Evolutionary conservation across 2,797 vertebrate species (phyloP), one percentile per base, ranked within the genome.

Genomic region (Mico argentatus): DNA sequence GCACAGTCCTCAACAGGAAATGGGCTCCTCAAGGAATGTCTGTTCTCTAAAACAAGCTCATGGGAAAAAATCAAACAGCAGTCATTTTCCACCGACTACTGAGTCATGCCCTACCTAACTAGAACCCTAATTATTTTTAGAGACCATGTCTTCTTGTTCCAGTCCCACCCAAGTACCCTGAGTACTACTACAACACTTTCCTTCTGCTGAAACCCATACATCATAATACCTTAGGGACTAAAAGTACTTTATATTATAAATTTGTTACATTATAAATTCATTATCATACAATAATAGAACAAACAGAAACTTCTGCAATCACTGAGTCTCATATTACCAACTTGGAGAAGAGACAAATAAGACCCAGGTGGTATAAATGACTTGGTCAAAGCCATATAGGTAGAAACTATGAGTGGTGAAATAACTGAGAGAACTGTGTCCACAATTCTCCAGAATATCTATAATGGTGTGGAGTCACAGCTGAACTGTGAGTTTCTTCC

Each of bases 21-120:
- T 26, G 44, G 27, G 26, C 33, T 91, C 91, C 83, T 87, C 39
- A 87, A 67, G 19, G n/a, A 75, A 79, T 15, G 33, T 50, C 24
- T 93, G 59, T 52, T 79, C 82, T 84, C 90, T 52, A 95, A 91
- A 94, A 93, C 22, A 89, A 88, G 81, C 30, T 73, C 6, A 87
- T 44, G 15, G 36, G 64, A 50, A 86, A 41, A 48, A 88, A 84
- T n/a, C 57, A 57, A 61, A 39, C 2, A 83, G 33, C 13, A 79
- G 55, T 79, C 48, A 79, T 64, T 93, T 67, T 82, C 73, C 75
- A 44, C 57, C 36, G 44, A 88, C 72, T 61, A 55, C 19, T 44
- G 52, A 93, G 50, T 94, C 44, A 88, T n/a, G 26, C 9, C 27
- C 52, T 73, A 20, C 57, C 7, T 88, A 70, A 91, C 41, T 33